A percentile compares a stretch with the other conserved stretches of the same genome.
Evolutionary conservation across 2,888 invertebrate genomes (phyloP).

Genomic region (Trissolcus brochymenae): DNA sequence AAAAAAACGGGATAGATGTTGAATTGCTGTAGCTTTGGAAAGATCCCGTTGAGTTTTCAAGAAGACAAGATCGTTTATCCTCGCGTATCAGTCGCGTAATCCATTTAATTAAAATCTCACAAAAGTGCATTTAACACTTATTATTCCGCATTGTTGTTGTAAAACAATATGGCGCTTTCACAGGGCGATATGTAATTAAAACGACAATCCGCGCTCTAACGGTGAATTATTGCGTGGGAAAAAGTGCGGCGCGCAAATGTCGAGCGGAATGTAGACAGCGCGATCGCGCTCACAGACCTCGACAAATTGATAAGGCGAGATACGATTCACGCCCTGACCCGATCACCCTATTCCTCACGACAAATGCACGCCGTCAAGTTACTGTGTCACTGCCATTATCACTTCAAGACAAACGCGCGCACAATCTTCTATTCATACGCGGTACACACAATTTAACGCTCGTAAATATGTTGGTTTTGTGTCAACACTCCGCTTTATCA

Average conservation of each 20-base stretch:
- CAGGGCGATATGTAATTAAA: slow-evolving; percentile 35
- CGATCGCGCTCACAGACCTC: slow-evolving; percentile 32
- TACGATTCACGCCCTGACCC: slow-evolving; percentile 59
- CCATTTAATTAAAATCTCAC: slow-evolving; percentile 37
- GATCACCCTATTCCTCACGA: slow-evolving; percentile 62
- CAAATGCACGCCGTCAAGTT: slow-evolving; percentile 52
- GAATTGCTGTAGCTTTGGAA: no score
- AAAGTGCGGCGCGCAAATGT: slow-evolving; percentile 14
- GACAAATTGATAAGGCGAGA: slow-evolving; percentile 61
- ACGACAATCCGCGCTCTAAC: slow-evolving; percentile 34
- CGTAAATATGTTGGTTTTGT: slow-evolving; percentile 22
- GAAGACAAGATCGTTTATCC: no score
- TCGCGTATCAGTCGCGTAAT: slow-evolving; percentile 9
- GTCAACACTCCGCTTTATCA: slow-evolving; percentile 34
- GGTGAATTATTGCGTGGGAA: slow-evolving; percentile 45
- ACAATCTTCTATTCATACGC: slow-evolving; percentile 24
- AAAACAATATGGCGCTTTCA: slow-evolving; percentile 38
- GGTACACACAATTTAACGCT: slow-evolving; percentile 20
- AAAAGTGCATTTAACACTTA: slow-evolving; percentile 48
- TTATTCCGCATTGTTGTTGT: slow-evolving; percentile 46
- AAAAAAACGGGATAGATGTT: no score
- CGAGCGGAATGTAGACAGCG: slow-evolving; percentile 13
- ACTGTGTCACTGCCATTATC: slow-evolving; percentile 66
- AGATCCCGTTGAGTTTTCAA: no score
- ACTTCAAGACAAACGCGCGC: slow-evolving; percentile 48